These are phyloP conservation scores for Numenius arquata DNA, from an alignment of 2,113 vertebrate genomes.

Conservation along the genomic window DNA sequence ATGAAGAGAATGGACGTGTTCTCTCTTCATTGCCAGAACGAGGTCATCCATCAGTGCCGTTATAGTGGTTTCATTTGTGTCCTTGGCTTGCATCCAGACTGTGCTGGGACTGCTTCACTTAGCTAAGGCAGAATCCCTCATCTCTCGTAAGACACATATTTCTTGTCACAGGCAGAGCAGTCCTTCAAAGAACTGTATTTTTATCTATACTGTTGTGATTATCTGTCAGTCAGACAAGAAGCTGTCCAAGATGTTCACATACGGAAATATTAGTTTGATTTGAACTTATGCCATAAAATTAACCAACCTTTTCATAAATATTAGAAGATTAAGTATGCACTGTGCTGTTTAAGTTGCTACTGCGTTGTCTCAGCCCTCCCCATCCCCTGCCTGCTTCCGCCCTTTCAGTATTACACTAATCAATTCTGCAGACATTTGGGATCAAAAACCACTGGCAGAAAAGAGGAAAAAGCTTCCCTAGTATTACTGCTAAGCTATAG, in stretches of 20 bases:
- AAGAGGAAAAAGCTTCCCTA: background rate
- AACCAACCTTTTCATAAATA: background rate
- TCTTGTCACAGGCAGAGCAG: background rate
- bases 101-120: background rate
- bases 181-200: background rate
- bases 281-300: background rate
- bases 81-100: conserved; percentile 17
- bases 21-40: background rate
- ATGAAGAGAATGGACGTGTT: conserved; percentile 21
- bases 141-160: background rate
- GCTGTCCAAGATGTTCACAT: background rate
- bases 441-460: background rate
- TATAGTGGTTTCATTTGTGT: background rate
- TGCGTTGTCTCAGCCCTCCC: background rate
- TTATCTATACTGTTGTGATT: background rate
- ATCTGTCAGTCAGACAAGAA: background rate
- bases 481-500: background rate
- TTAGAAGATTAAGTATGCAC: background rate
- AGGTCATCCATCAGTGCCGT: conserved; percentile 10
- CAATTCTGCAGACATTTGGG: background rate
- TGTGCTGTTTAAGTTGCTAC: background rate
- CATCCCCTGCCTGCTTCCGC: background rate
- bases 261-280: background rate
- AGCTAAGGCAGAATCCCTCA: background rate
- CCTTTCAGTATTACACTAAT: background rate